Conservation (phyloP, 2,888 invertebrate species). For the Nebria brevicollis region DNA sequence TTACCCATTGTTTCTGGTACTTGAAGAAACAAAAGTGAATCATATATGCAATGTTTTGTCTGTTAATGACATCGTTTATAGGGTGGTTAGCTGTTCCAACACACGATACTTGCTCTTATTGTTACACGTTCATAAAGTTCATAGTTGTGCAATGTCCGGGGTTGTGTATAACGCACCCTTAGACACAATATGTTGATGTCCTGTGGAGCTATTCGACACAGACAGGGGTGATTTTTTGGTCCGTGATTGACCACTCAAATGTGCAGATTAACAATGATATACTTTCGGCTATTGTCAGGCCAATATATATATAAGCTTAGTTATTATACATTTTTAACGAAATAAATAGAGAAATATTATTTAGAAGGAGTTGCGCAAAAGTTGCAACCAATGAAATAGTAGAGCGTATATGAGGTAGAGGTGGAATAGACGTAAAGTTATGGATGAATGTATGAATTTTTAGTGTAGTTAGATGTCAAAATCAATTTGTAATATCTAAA, state of each 20-base stretch:
- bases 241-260: conserved; percentile 55
- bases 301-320: neutral
- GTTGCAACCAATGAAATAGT: too few species aligned
- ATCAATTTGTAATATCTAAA: too few species aligned
- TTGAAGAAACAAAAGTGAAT: conserved; percentile 63
- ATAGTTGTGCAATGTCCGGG: neutral
- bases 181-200: conserved; percentile 54
- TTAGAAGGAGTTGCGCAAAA: too few species aligned
- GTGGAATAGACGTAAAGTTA: too few species aligned
- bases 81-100: conserved; percentile 13
- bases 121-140: neutral
- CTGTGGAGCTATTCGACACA: conserved; percentile 52
- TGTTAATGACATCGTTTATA: conserved; percentile 52
- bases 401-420: too few species aligned
- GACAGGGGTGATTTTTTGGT: conserved; percentile 53
- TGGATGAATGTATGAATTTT: too few species aligned
- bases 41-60: conserved; percentile 61
- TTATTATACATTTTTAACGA: too few species aligned
- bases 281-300: conserved; percentile 32
- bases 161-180: conserved; percentile 40
- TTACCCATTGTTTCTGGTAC: conserved; percentile 63
- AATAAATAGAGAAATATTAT: too few species aligned
- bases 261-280: conserved; percentile 44
- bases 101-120: conserved; percentile 8
- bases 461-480: too few species aligned